Conservation (phyloP, 1,140 invertebrate genomes). For the Colletes latitarsis region DNA sequence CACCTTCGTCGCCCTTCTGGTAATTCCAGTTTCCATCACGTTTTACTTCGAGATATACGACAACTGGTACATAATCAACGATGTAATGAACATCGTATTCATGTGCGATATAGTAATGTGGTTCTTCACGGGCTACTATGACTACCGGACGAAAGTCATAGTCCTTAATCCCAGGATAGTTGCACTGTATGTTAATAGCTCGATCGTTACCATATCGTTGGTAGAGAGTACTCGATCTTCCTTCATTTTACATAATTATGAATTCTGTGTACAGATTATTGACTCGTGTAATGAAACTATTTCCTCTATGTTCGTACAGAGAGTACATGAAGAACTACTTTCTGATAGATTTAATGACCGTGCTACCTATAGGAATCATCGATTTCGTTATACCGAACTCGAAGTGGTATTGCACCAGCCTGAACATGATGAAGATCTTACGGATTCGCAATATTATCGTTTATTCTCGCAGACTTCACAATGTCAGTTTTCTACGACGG, state of each 20-base stretch:
- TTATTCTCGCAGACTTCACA: constrained; percentile 62
- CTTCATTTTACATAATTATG: no score
- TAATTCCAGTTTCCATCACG: constrained; percentile 61
- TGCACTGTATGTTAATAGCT: constrained; percentile 55
- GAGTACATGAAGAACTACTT: constrained; percentile 71
- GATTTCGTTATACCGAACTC: constrained; percentile 29
- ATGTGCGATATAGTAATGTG: constrained; percentile 61
- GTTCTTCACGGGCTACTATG: constrained; percentile 76
- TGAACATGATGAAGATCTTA: constrained; percentile 73
- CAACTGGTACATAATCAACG: constrained; percentile 36
- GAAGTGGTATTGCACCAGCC: constrained; percentile 54
- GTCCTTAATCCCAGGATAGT: constrained; percentile 66
- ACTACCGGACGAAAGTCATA: constrained; percentile 61
- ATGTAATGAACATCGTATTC: constrained; percentile 59
- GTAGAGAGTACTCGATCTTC: no score
- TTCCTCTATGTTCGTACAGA: constrained; percentile 37
- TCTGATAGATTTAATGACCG: constrained; percentile 65
- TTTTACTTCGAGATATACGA: constrained; percentile 54
- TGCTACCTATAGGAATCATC: constrained; percentile 67
- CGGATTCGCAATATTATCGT: constrained; percentile 65
- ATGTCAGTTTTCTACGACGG: constrained; percentile 55
- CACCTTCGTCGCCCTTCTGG: constrained; percentile 46
- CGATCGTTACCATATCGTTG: not conserved
- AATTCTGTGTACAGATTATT: no score
- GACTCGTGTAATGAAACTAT: no score